These are phyloP conservation scores for Temnothorax nylanderi DNA, from an alignment of 1,140 invertebrate genomes.

Conservation along the genomic window DNA sequence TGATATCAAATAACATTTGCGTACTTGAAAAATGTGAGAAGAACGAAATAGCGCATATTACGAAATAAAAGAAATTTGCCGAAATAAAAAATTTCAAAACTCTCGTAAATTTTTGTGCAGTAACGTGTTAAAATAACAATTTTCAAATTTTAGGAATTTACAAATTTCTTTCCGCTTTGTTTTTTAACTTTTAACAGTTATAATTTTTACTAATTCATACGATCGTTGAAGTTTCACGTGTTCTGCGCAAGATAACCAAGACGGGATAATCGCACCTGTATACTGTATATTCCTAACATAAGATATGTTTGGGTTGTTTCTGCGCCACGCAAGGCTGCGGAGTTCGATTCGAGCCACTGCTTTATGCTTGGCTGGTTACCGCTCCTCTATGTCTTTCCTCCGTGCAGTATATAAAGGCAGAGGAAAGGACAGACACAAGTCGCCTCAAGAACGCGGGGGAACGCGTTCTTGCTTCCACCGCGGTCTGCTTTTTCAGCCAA, in stretches of 20 bases:
- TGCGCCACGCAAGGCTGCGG: slow-evolving; percentile 77
- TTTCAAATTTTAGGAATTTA: not conserved
- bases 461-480: slow-evolving; percentile 74
- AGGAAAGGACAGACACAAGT: slow-evolving; percentile 64
- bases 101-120: not conserved
- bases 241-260: not conserved
- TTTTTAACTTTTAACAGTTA: not conserved
- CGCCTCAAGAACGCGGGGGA: slow-evolving; percentile 62
- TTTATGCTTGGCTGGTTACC: slow-evolving; percentile 82
- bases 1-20: not conserved
- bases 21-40: not conserved
- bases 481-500: slow-evolving; percentile 68
- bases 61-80: not conserved
- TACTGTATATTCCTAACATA: not conserved
- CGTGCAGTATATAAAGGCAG: slow-evolving; percentile 51
- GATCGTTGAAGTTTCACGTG: not conserved
- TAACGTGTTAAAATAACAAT: not conserved
- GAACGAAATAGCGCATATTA: not conserved
- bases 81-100: not conserved
- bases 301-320: slow-evolving; percentile 66
- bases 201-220: not conserved
- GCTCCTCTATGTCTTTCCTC: slow-evolving; percentile 79
- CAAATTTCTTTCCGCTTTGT: not conserved
- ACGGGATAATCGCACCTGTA: slow-evolving; percentile 8
- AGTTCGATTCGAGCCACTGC: slow-evolving; percentile 80